Evolutionary conservation across 1,140 invertebrate species (phyloP), one percentile per base, ranked within the genome.

Genomic region (Panulirus ornatus): DNA sequence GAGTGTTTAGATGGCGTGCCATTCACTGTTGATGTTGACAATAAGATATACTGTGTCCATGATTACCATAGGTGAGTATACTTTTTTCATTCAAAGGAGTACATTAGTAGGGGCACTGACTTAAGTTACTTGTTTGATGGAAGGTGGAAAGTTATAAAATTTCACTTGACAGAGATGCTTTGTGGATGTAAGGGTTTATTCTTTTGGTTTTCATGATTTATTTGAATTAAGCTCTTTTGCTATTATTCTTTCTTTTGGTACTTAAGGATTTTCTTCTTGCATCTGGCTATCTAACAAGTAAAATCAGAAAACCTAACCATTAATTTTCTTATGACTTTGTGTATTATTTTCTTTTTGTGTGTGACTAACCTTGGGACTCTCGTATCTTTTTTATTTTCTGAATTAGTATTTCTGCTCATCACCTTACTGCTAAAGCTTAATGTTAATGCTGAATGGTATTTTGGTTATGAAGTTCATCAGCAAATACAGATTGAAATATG

Each of bases 11-110:
- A 99, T 94, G 99, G 99, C 40, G 98, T 99, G 44, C 99, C 99
- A 14, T 99, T 99, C 93, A 99, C 99, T 0, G 97, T 99, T 14
- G 98, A 99, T 94, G 97, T 98, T 40, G 98, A 99, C 93, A 99
- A 99, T 94, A 99, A 99, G 94, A 99, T 99, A 90, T 99, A 99
- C 93, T 99, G 99, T 94, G 98, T 99, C 38, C 97, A 98, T 93
- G 99, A 99, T 94, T 99, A 99, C 94, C 98, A 99, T 94, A 95
- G 95, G 95, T 98, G 94, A 99, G 99, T 95, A n/a, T n/a, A n/a
- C n/a, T n/a, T n/a, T n/a, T n/a, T n/a, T n/a, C n/a, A n/a, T n/a
- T n/a, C n/a, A n/a, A n/a, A n/a, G n/a, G n/a, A n/a, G n/a, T n/a
- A n/a, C n/a, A n/a, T n/a, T n/a, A n/a, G n/a, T n/a, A n/a, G n/a